phyloP scores from a whole-genome alignment of 92 coral and sea anemone species.

The Epizoanthus ramosus region DNA sequence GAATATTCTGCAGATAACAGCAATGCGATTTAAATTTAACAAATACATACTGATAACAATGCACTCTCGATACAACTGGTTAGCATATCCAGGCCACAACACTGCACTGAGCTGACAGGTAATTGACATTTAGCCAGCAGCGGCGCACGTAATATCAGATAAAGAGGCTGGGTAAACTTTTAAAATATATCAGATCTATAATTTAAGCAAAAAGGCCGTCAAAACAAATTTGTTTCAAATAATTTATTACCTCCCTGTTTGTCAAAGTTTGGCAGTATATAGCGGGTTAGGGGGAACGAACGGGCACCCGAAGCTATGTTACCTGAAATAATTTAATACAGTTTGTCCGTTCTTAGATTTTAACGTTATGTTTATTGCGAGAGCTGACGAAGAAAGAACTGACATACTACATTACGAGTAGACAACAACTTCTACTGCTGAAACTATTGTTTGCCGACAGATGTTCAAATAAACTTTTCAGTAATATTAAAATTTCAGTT shows the following conservation, averaged over 20 bases:
- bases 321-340: background rate
- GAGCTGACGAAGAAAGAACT: background rate
- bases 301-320: background rate
- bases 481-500: background rate
- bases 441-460: background rate
- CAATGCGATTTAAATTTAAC: too few relatives aligned
- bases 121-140: background rate
- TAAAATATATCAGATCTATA: slow-evolving; percentile 3
- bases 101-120: too few relatives aligned
- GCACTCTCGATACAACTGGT: too few relatives aligned
- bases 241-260: background rate
- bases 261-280: background rate
- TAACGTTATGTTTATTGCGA: background rate
- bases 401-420: background rate
- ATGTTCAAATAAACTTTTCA: slow-evolving; percentile 34
- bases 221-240: background rate
- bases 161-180: background rate
- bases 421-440: background rate
- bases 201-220: background rate
- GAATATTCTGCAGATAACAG: background rate
- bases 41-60: too few relatives aligned
- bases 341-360: background rate
- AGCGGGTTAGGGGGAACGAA: background rate
- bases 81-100: too few relatives aligned
- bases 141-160: background rate